These are phyloP conservation scores for Lordiphosa andalusiaca DNA, from an alignment of 2,888 invertebrate genomes.

Conservation along the genomic window DNA sequence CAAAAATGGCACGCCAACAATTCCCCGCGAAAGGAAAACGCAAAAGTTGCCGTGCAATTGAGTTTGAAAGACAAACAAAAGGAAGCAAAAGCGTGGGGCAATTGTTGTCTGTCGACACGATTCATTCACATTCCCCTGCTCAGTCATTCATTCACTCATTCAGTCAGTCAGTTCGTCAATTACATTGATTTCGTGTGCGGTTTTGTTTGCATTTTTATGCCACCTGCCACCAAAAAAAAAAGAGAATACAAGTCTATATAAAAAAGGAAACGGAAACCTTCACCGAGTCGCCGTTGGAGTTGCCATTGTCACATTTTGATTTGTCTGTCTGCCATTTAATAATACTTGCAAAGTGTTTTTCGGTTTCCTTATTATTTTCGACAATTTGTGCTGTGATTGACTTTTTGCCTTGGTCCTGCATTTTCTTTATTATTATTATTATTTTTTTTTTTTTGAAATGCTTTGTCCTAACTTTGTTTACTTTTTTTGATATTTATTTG, in stretches of 20 bases:
- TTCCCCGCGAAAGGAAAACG: constrained; percentile 64
- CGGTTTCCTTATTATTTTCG: constrained; percentile 36
- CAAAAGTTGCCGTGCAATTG: constrained; percentile 66
- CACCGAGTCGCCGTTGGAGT: constrained; percentile 13
- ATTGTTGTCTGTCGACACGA: constrained; percentile 13
- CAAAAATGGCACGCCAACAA: constrained; percentile 70
- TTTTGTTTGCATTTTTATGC: constrained; percentile 61
- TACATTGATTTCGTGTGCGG: constrained; percentile 65
- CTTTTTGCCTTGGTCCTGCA: constrained; percentile 46
- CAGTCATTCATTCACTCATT: constrained; percentile 34
- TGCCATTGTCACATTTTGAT: constrained; percentile 54
- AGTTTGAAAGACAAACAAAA: constrained; percentile 71
- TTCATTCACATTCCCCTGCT: constrained; percentile 28
- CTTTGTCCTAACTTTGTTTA: constrained; percentile 31
- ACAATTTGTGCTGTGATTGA: constrained; percentile 59
- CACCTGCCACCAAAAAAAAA: constrained; percentile 42
- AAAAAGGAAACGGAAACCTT: no score
- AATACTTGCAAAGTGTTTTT: constrained; percentile 60
- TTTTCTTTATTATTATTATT: constrained; percentile 39
- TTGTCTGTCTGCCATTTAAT: constrained; percentile 60
- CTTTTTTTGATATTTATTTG: constrained; percentile 34
- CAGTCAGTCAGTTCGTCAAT: constrained; percentile 65
- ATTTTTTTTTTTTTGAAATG: constrained; percentile 54
- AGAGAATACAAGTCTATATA: background rate
- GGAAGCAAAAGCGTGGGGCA: constrained; percentile 38